A percentile compares a stretch with the other conserved stretches of the same genome.
phyloP scores from a whole-genome alignment of 2,888 invertebrate species.

The Unio delphinus region DNA sequence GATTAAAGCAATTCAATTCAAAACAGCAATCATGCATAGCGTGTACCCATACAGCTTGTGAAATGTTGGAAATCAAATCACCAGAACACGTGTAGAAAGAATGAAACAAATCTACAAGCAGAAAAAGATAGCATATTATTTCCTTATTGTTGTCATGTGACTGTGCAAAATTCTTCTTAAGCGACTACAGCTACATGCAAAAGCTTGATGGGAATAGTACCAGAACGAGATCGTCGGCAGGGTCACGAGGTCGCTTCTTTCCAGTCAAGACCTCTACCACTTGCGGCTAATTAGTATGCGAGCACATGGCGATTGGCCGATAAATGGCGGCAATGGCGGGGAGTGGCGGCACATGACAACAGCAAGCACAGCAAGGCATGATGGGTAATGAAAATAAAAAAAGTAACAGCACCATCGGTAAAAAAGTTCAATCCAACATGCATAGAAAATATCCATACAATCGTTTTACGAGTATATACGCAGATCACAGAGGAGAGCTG shows the following conservation, averaged over 20 bases:
- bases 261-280: conserved; percentile 79
- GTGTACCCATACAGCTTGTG: conserved; percentile 21
- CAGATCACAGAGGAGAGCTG: too few relatives aligned
- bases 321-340: conserved; percentile 70
- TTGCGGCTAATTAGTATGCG: conserved; percentile 72
- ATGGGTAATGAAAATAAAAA: conserved; percentile 71
- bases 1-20: conserved; percentile 19
- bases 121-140: conserved; percentile 44
- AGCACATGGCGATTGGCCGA: conserved; percentile 69
- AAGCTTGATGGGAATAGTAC: conserved; percentile 77
- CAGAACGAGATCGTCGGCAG: conserved; percentile 92
- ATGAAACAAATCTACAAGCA: conserved; percentile 44
- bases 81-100: conserved; percentile 41
- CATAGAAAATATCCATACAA: conserved; percentile 30
- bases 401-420: conserved; percentile 69
- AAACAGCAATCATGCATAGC: conserved; percentile 45
- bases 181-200: conserved; percentile 71
- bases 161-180: conserved; percentile 66
- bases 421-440: conserved; percentile 63
- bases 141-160: conserved; percentile 66
- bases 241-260: conserved; percentile 94
- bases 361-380: conserved; percentile 72
- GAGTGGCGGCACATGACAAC: conserved; percentile 72
- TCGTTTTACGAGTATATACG: too few relatives aligned
- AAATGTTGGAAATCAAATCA: conserved; percentile 29